Conservation (phyloP, 2,888 invertebrate species). For the Sympetrum striolatum region DNA sequence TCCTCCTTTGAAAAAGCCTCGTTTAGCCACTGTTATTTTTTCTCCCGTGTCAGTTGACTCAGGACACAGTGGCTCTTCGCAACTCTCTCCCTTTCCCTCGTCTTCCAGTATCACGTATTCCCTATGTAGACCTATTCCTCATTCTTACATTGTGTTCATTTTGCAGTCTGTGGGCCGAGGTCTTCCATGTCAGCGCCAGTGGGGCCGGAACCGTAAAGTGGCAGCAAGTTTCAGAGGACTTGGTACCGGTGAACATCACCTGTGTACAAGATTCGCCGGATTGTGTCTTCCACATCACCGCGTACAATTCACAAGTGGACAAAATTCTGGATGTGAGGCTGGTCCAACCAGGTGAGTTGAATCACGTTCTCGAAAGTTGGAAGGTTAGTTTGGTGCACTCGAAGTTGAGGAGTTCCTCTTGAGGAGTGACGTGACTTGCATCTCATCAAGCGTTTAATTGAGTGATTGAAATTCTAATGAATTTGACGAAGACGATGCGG, state of each 20-base stretch:
- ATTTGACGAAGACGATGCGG: no score
- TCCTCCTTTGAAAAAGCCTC: background rate
- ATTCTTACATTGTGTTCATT: background rate
- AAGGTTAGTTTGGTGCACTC: no score
- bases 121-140: background rate
- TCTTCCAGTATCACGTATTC: background rate
- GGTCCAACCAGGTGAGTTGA: constrained; percentile 85
- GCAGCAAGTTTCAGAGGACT: constrained; percentile 97
- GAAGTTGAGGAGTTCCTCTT: no score
- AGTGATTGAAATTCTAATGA: no score
- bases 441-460: no score
- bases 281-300: constrained; percentile 97
- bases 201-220: constrained; percentile 93
- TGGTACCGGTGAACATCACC: constrained; percentile 97
- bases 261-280: constrained; percentile 97
- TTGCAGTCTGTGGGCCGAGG: constrained; percentile 95
- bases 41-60: background rate
- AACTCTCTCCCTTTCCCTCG: background rate
- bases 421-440: no score
- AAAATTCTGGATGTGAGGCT: constrained; percentile 97
- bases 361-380: background rate
- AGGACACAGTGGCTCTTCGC: background rate
- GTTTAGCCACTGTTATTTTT: background rate
- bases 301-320: constrained; percentile 98
- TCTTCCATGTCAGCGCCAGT: constrained; percentile 95